Percentiles rank a stretch among this genome's conserved stretches.
phyloP scores from a whole-genome alignment of 1,140 invertebrate species.

The Brachionus plicatilis region DNA sequence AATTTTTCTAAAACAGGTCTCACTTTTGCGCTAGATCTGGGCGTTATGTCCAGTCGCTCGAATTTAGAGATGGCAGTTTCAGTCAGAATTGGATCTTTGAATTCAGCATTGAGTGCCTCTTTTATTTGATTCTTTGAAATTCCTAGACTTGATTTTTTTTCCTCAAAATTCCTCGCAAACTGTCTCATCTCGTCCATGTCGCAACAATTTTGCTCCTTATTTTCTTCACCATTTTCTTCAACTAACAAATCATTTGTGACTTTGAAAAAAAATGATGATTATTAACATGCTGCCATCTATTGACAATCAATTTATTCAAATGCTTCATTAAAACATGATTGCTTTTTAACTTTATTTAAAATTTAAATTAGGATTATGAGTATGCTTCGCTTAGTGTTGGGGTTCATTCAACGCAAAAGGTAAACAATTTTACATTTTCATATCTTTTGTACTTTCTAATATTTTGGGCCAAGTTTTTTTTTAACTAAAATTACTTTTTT shows the following conservation, averaged over 20 bases:
- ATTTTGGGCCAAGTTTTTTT: too few relatives aligned
- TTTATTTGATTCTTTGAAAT: neutral
- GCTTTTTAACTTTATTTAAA: too few relatives aligned
- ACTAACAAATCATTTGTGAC: neutral
- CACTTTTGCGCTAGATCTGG: neutral
- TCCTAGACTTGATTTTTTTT: neutral
- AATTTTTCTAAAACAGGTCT: constrained; percentile 23
- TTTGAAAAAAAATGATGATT: neutral
- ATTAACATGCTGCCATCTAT: neutral
- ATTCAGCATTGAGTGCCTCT: neutral
- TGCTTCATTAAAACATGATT: too few relatives aligned
- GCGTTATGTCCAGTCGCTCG: neutral
- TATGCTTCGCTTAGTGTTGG: too few relatives aligned
- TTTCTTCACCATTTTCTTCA: neutral
- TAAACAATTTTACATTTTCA: too few relatives aligned
- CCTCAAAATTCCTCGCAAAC: neutral
- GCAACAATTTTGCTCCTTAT: neutral
- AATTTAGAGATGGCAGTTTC: constrained; percentile 7
- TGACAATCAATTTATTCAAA: too few relatives aligned
- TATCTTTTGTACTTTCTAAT: too few relatives aligned
- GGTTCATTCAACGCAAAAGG: too few relatives aligned
- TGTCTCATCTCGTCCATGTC: neutral
- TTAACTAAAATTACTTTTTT: too few relatives aligned
- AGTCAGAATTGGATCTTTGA: neutral
- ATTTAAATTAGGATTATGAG: too few relatives aligned